Evolutionary conservation across 2,888 invertebrate genomes (phyloP).

Genomic region (Ethmia dodecea): DNA sequence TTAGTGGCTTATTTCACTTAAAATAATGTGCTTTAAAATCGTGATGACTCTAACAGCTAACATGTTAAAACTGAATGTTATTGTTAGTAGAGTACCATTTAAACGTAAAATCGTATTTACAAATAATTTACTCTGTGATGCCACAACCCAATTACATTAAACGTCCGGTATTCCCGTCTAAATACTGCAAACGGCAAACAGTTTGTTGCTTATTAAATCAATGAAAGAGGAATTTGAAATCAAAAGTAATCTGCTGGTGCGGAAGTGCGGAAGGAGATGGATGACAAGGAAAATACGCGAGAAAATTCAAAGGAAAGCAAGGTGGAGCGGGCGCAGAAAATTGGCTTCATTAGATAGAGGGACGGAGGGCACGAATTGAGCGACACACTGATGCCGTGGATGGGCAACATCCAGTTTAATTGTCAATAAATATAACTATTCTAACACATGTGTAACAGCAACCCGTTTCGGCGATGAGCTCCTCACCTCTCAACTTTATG

Average conservation of each 20-base stretch:
- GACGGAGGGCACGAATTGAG: conserved; percentile 37
- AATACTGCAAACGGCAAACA: conserved; percentile 21
- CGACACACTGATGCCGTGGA: conserved; percentile 35
- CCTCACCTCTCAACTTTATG: too few species aligned
- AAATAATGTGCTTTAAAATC: too few species aligned
- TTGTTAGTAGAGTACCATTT: too few species aligned
- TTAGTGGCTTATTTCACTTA: too few species aligned
- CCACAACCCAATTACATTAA: neutral
- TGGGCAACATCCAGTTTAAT: too few species aligned
- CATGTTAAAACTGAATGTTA: too few species aligned
- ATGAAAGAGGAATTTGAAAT: conserved; percentile 64
- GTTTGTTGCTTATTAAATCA: conserved; percentile 56
- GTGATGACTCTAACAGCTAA: too few species aligned
- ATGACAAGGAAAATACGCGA: conserved; percentile 71
- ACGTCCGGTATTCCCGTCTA: neutral
- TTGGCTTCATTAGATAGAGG: conserved; percentile 74
- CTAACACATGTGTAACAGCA: too few species aligned
- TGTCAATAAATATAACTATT: too few species aligned
- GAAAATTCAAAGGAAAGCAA: conserved; percentile 70
- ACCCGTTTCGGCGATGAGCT: too few species aligned
- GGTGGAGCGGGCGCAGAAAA: conserved; percentile 64
- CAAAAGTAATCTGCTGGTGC: conserved; percentile 69
- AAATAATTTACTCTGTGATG: too few species aligned
- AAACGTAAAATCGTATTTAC: too few species aligned
- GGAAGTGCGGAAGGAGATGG: conserved; percentile 66